Percentiles rank a stretch among this genome's conserved stretches.
phyloP scores from a whole-genome alignment of 35 echinoderm and acorn worm species.

The Lytechinus pictus region DNA sequence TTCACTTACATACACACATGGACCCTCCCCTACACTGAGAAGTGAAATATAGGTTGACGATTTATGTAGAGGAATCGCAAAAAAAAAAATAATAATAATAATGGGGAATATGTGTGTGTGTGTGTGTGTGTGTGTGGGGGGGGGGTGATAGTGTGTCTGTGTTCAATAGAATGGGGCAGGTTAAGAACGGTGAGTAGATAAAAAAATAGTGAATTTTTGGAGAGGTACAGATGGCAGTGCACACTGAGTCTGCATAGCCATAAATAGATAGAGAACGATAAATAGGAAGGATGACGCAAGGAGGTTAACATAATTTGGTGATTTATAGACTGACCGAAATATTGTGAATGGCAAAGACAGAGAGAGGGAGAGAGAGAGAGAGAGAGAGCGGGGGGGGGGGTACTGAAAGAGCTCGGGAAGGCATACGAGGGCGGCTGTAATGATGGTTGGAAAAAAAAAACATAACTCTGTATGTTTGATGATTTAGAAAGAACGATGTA shows the following conservation, averaged over 20 bases:
- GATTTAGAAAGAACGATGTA: background rate
- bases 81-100: background rate
- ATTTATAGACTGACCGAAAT: slow-evolving; percentile 11
- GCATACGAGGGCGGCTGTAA: no score
- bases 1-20: no score
- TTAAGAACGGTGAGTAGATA: no score
- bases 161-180: background rate
- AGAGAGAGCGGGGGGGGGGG: no score
- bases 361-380: background rate
- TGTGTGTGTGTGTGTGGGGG: no score
- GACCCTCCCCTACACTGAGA: background rate
- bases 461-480: background rate
- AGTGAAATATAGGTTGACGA: background rate
- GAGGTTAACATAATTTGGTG: slow-evolving; percentile 18
- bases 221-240: background rate
- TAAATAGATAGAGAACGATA: background rate
- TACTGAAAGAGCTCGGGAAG: no score
- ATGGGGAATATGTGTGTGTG: background rate
- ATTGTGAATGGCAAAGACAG: slow-evolving; percentile 1
- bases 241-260: background rate
- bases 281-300: background rate
- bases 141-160: no score
- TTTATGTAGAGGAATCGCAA: background rate
- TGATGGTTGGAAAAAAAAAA: background rate
- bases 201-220: background rate